Evolutionary conservation across 2,888 invertebrate species (phyloP), one percentile per base, ranked within the genome.

Genomic region (Bhutanitis thaidina): DNA sequence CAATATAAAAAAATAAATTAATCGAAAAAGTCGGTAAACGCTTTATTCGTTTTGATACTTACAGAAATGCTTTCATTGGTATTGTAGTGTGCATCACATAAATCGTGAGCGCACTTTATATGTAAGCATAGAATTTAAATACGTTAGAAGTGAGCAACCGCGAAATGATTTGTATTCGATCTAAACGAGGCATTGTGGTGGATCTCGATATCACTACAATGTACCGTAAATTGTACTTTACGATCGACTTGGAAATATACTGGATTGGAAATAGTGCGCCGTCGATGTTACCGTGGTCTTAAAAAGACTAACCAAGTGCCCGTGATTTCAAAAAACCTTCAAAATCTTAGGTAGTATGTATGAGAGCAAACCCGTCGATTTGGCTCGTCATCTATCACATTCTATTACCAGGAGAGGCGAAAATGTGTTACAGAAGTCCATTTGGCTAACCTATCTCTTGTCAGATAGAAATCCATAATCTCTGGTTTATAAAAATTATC

Each of bases 161-260:
- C 52, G 47, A 41, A 47, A 47, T 52, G 43, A 52, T 47, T 52
- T 52, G 52, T 47, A 52, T 52, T 47, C 52, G 37, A 43, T 37
- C 43, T 45, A 45, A 52, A 52, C 43, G 47, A 52, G 47, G 37
- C 52, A 52, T 52, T 52, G 52, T 52, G 43, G 38, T 25, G 47
- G 38, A 34, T 36, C 52, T 52, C 43, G 52, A 47, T 52, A 52
- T 52, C 52, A 27, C 34, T 27, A 35, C 47, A 52, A 25, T 46
- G 52, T 52, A 41, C 47, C 47, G 52, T 47, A 52, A 47, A 52
- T 52, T 52, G 52, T 30, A 29, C 34, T 52, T 52, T 47, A 52
- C 52, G 52, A 52, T 43, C 52, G 34, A 41, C 44, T 34, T 35
- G 51, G 36, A 20, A 36, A 51, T 40, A 27, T 8, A 36, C 14